Percentiles rank a stretch among this genome's conserved stretches.
phyloP scores from a whole-genome alignment of 2,113 vertebrate species.

The Syngnathoides biaculeatus region DNA sequence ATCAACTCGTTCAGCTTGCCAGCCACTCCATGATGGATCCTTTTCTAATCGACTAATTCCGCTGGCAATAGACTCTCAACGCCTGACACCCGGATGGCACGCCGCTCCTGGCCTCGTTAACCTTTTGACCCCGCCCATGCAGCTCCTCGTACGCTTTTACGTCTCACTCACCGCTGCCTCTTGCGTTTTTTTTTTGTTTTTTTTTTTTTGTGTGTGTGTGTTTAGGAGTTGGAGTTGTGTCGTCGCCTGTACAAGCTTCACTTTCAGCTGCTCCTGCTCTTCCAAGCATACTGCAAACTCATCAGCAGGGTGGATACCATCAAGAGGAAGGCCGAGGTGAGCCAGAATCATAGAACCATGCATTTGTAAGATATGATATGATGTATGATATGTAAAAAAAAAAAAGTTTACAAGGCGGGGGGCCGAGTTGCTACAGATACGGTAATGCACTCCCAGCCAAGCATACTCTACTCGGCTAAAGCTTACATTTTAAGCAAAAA shows the following conservation, averaged over 20 bases:
- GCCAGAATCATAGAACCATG: not conserved
- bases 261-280: conserved; percentile 96
- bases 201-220: too few relatives aligned
- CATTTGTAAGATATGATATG: too few relatives aligned
- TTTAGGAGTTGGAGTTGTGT: conserved; percentile 93
- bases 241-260: conserved; percentile 94
- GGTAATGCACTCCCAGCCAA: too few relatives aligned
- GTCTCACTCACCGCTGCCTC: conserved; percentile 16
- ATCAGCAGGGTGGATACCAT: conserved; percentile 90
- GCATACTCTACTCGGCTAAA: too few relatives aligned
- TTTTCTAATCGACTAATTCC: conserved; percentile 43
- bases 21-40: conserved; percentile 7
- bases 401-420: too few relatives aligned
- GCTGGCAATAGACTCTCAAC: conserved; percentile 25
- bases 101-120: conserved; percentile 42
- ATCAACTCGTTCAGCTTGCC: conserved; percentile 8
- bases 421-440: too few relatives aligned
- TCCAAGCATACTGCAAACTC: conserved; percentile 98
- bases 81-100: conserved; percentile 16
- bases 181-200: not conserved
- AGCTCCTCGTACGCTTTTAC: not conserved
- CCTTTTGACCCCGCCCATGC: conserved; percentile 45
- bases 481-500: too few relatives aligned
- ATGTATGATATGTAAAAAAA: too few relatives aligned
- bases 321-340: conserved; percentile 93